Evolutionary conservation across 2,113 vertebrate genomes (phyloP), one percentile per base, ranked within the genome.

Genomic region (Azemiops feae): DNA sequence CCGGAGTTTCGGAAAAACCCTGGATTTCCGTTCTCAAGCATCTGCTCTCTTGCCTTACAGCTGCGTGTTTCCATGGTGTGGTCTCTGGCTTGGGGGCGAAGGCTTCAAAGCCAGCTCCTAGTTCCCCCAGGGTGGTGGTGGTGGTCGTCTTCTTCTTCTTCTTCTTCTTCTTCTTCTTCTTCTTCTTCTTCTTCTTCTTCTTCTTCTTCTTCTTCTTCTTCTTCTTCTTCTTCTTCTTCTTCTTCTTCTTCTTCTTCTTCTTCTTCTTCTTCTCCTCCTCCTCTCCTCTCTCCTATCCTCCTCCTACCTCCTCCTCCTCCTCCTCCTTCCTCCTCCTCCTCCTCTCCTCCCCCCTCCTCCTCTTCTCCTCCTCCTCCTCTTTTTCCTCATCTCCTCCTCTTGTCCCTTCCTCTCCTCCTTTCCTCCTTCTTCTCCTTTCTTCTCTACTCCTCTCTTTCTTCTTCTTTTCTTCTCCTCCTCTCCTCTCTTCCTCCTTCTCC

Each of bases 1-100:
- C 93, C 92, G 91, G 93, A 89, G 92, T 94, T 85, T 94, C 94
- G 88, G 95, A 87, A 85, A 39, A 74, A 55, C 22, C 22, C 22
- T 88, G 92, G 89, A 85, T 96, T 97, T 97, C 96, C 93, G 11
- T 96, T 95, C 96, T 95, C 93, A 96, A 93, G 96, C 58, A 47
- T 94, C 69, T 94, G 94, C 89, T 96, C 86, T 91, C 86, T 91
- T 69, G 92, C 20, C 89, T 85, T 85, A 27, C 93, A 96, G 93
- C 93, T 94, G 96, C 92, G 95, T 94, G 94, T 94, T 94, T 74
- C 95, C 64, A 0, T 8, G 3, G 34, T 0, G 0, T 45, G 94
- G 91, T 69, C 91, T 92, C 92, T 87, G 25, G 58, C 52, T 34
- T 92, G 93, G 45, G 45, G 60, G 0, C 0, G 45, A 43, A 43